phyloP scores from a whole-genome alignment of 2,113 vertebrate genomes.

The Gambusia affinis region DNA sequence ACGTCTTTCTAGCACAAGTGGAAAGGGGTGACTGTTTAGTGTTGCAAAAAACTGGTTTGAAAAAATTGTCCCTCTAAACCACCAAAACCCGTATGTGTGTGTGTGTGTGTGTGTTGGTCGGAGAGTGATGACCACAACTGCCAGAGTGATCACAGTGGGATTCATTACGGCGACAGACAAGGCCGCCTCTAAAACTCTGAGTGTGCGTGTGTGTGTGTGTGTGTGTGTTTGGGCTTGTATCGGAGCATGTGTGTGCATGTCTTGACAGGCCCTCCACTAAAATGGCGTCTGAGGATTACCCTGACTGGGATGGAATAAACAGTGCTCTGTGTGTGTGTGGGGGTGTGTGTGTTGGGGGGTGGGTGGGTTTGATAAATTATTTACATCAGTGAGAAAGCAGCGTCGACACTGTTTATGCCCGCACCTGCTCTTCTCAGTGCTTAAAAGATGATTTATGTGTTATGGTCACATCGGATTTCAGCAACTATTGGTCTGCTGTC shows the following conservation, averaged over 20 bases:
- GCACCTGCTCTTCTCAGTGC: constrained; percentile 90
- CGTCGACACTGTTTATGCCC: constrained; percentile 94
- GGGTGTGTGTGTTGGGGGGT: constrained; percentile 69
- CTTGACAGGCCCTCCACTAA: constrained; percentile 86
- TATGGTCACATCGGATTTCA: constrained; percentile 94
- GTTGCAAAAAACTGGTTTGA: too few relatives aligned
- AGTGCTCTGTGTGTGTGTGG: constrained; percentile 82
- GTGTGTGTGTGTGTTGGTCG: constrained; percentile 66
- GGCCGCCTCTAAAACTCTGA: constrained; percentile 84
- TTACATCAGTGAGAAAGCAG: constrained; percentile 93
- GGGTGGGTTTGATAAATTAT: constrained; percentile 98
- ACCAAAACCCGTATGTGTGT: not conserved
- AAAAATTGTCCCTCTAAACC: too few relatives aligned
- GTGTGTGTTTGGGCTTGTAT: constrained; percentile 34
- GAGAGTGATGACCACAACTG: constrained; percentile 91
- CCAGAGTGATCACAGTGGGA: constrained; percentile 82
- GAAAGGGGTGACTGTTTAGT: too few relatives aligned
- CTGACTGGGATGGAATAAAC: constrained; percentile 92
- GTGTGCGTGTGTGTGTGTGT: constrained; percentile 43
- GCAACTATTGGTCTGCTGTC: constrained; percentile 88
- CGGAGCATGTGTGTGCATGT: constrained; percentile 33
- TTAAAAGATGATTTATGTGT: constrained; percentile 99
- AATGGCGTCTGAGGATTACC: constrained; percentile 89
- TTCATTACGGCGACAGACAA: constrained; percentile 96
- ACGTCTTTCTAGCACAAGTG: too few relatives aligned